These are phyloP conservation scores for Strongylocentrotus purpuratus DNA, from an alignment of 35 echinoderm and acorn worm genomes.

Conservation along the genomic window DNA sequence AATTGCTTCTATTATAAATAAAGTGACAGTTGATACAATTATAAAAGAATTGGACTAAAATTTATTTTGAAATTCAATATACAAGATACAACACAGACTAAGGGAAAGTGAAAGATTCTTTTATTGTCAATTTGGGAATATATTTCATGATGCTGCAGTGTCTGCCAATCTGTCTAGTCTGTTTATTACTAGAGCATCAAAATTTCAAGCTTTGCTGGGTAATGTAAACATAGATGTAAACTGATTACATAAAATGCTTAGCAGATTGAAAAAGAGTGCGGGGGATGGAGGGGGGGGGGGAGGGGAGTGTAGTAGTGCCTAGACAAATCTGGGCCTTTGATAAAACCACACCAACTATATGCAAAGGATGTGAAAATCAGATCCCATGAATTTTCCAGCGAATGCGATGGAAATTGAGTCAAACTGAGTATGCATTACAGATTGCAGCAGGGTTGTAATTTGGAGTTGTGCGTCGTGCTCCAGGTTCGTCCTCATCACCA, in stretches of 20 bases:
- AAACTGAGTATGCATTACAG: conserved; percentile 10
- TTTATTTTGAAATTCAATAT: too few relatives aligned
- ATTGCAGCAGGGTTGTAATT: neutral
- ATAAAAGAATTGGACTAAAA: too few relatives aligned
- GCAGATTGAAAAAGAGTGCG: neutral
- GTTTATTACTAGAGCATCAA: too few relatives aligned
- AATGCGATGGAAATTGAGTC: neutral
- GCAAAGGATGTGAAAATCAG: neutral
- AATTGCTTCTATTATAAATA: too few relatives aligned
- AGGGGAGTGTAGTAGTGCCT: too few relatives aligned
- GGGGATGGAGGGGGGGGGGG: neutral
- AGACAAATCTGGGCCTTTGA: neutral
- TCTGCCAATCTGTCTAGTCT: too few relatives aligned
- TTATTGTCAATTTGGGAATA: too few relatives aligned
- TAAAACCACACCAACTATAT: neutral
- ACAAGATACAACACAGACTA: too few relatives aligned
- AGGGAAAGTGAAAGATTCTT: too few relatives aligned
- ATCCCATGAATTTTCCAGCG: neutral
- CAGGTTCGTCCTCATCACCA: neutral
- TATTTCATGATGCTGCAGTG: too few relatives aligned
- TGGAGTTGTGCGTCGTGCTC: neutral
- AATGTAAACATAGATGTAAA: neutral
- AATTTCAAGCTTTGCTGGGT: conserved; percentile 1
- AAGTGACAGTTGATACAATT: too few relatives aligned
- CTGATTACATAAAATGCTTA: neutral